Evolutionary conservation across 2,797 vertebrate species (phyloP), one percentile per base, ranked within the genome.

Genomic region (Manis javanica): DNA sequence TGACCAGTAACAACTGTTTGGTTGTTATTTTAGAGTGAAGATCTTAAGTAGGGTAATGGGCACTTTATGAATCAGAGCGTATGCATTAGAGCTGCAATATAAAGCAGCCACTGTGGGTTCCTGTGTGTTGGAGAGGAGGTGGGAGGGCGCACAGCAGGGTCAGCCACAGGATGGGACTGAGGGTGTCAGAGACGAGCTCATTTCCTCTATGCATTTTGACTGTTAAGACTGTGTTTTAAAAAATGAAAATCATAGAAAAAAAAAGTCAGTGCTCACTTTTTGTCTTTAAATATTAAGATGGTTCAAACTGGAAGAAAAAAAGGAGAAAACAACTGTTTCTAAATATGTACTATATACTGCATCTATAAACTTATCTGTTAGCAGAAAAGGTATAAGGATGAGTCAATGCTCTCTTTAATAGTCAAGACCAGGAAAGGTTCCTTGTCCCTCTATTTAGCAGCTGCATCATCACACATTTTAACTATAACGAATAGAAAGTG

Each of bases 261-360:
- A 91, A 92, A 95, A n/a, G 3, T 39, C 37, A 68, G 71, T 59
- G 0, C 93, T 96, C 4, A 84, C 93, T 97, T 98, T 98, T 98
- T 98, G 94, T 98, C 98, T 98, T 66, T 57, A 69, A 98, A 64
- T 97, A 97, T 97, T 97, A 98, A 98, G 98, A 98, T 97, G 96
- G 98, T 98, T 98, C 97, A 96, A 98, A 96, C 94, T 96, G n/a
- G 39, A 75, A 81, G 42, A 53, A 74, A 31, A 63, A 85, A 91
- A 63, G 51, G 29, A 87, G 42, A 68, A 31, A 34, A 37, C 53
- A 34, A 37, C 53, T 74, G 23, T 42, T 34, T 59, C 49, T 66
- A 61, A 69, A 55, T 49, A 61, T 53, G 63, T 53, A 42, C 61
- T 84, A 11, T 26, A 51, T 46, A 63, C 31, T 31, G 23, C 24